Conservation (phyloP, 2,888 invertebrate species). For the Salticus scenicus region DNA sequence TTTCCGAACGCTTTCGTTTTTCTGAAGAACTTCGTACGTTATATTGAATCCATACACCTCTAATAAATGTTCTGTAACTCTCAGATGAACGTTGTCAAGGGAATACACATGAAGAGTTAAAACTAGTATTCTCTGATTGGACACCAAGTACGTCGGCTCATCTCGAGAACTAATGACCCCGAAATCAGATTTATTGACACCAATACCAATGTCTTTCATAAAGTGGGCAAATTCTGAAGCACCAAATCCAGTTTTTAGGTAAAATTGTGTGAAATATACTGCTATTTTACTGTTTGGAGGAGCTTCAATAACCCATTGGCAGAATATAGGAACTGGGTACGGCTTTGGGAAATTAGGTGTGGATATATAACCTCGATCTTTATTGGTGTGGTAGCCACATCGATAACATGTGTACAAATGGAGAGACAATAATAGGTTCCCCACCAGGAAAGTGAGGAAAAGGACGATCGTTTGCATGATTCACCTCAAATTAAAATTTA, state of each 20-base stretch:
- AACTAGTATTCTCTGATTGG: constrained; percentile 83
- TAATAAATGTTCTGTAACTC: constrained; percentile 86
- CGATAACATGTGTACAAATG: background rate
- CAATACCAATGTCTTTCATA: constrained; percentile 47
- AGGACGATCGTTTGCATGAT: too few relatives aligned
- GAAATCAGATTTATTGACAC: constrained; percentile 27
- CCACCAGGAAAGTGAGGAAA: background rate
- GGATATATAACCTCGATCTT: constrained; percentile 81
- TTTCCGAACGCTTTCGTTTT: constrained; percentile 69
- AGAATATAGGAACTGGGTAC: constrained; percentile 88
- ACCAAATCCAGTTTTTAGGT: constrained; percentile 78
- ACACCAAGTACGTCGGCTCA: constrained; percentile 74
- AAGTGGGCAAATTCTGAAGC: constrained; percentile 74
- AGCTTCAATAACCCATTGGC: constrained; percentile 91
- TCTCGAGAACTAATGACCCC: constrained; percentile 44
- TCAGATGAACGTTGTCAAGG: constrained; percentile 81
- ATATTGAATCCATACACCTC: constrained; percentile 94
- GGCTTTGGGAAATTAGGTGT: constrained; percentile 89
- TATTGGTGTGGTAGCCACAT: constrained; percentile 39
- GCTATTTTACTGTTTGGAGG: constrained; percentile 81
- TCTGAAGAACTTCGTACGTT: constrained; percentile 86
- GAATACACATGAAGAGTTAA: constrained; percentile 84
- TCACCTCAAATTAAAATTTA: too few relatives aligned
- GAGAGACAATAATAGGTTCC: background rate
- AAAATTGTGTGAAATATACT: constrained; percentile 91